Evolutionary conservation across 2,797 vertebrate species (phyloP).

Genomic region (Momotus momota): DNA sequence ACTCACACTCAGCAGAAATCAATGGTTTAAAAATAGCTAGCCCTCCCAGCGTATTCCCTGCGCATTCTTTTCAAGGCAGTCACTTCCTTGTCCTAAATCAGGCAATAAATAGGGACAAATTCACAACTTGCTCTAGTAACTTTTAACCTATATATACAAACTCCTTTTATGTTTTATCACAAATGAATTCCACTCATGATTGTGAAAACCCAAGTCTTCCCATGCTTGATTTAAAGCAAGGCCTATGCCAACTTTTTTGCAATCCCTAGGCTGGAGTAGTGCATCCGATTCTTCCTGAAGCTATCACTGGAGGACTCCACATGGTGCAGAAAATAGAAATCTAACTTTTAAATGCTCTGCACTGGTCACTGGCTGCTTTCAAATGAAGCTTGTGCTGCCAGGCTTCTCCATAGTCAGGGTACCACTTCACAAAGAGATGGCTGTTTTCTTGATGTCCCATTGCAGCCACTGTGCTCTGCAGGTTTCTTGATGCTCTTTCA

Average conservation of each 20-base stretch:
- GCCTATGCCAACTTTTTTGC: not conserved
- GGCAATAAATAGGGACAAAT: constrained; percentile 10
- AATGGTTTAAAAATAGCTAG: constrained; percentile 40
- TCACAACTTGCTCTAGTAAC: constrained; percentile 35
- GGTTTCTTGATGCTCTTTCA: not conserved
- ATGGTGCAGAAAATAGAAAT: not conserved
- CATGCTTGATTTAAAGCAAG: constrained; percentile 10
- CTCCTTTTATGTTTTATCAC: constrained; percentile 44
- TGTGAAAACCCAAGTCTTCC: constrained; percentile 38
- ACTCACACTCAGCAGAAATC: not conserved
- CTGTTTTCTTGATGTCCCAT: not conserved
- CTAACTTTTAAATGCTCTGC: not conserved
- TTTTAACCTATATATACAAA: constrained; percentile 31
- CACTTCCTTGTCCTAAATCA: constrained; percentile 39
- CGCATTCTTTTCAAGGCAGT: constrained; percentile 47
- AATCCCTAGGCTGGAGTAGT: not conserved
- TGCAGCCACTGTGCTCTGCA: accelerated
- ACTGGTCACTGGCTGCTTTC: not conserved
- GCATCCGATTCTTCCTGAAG: not conserved
- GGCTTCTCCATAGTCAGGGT: accelerated
- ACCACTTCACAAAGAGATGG: accelerated
- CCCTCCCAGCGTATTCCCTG: not conserved
- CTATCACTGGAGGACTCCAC: not conserved
- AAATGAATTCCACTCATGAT: not conserved
- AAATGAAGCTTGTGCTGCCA: not conserved